These are phyloP conservation scores for Athrips mouffetella DNA, from an alignment of 2,888 invertebrate genomes.

Conservation along the genomic window DNA sequence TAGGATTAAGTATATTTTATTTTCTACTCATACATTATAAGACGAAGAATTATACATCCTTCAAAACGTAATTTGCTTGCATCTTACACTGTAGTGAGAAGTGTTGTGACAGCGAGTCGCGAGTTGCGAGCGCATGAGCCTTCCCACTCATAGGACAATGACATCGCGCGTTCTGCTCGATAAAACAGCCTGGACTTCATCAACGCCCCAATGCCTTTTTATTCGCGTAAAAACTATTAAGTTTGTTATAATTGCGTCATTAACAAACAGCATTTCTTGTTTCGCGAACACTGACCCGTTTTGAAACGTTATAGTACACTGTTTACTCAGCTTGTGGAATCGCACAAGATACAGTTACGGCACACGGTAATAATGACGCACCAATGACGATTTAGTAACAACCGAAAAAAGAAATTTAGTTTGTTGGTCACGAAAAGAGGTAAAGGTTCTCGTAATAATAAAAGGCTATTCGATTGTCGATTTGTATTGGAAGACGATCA, in stretches of 20 bases:
- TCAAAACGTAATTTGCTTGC: no score
- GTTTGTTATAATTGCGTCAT: conserved; percentile 53
- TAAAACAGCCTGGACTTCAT: conserved; percentile 70
- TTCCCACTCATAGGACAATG: conserved; percentile 68
- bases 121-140: conserved; percentile 25
- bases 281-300: conserved; percentile 47
- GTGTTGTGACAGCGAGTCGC: background rate
- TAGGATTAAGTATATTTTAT: no score
- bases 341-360: conserved; percentile 25
- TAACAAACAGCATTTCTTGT: conserved; percentile 51
- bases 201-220: conserved; percentile 53
- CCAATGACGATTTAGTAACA: conserved; percentile 12
- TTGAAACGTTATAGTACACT: conserved; percentile 25
- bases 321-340: conserved; percentile 27
- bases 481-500: conserved; percentile 36
- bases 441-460: conserved; percentile 40
- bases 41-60: no score
- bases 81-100: no score
- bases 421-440: conserved; percentile 52
- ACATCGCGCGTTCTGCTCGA: conserved; percentile 75
- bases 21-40: no score
- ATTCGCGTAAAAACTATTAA: conserved; percentile 51
- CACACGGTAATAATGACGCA: conserved; percentile 18
- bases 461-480: conserved; percentile 27
- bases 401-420: conserved; percentile 35